phyloP scores from a whole-genome alignment of 2,888 invertebrate species.

The Noctua fimbriata region DNA sequence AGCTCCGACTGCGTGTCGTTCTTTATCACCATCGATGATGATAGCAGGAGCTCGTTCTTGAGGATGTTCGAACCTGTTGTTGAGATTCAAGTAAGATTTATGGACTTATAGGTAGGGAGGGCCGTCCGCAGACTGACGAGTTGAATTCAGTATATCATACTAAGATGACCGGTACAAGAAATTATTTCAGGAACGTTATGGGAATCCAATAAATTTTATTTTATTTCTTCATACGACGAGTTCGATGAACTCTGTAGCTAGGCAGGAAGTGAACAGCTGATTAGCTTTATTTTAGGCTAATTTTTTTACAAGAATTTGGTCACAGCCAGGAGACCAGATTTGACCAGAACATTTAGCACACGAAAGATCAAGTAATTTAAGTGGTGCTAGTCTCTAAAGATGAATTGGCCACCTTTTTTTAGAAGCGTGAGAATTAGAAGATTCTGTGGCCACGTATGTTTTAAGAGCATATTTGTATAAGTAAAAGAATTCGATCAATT shows the following conservation, averaged over 20 bases:
- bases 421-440: not conserved
- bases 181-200: too few relatives aligned
- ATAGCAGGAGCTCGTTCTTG: constrained; percentile 91
- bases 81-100: not conserved
- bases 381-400: not conserved
- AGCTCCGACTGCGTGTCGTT: constrained; percentile 94
- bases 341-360: not conserved
- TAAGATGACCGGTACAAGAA: too few relatives aligned
- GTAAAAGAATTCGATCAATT: not conserved
- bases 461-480: not conserved
- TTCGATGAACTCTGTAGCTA: too few relatives aligned
- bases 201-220: too few relatives aligned
- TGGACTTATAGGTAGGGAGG: not conserved
- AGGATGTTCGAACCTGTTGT: constrained; percentile 84
- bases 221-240: too few relatives aligned
- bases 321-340: not conserved
- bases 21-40: constrained; percentile 92
- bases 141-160: too few relatives aligned
- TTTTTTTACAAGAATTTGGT: not conserved
- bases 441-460: too few relatives aligned
- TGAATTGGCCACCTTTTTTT: not conserved
- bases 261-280: too few relatives aligned
- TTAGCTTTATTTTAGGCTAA: not conserved
- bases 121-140: too few relatives aligned
- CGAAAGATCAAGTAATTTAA: not conserved